phyloP scores from a whole-genome alignment of 2,888 invertebrate genomes.

The Campoplex nolae region DNA sequence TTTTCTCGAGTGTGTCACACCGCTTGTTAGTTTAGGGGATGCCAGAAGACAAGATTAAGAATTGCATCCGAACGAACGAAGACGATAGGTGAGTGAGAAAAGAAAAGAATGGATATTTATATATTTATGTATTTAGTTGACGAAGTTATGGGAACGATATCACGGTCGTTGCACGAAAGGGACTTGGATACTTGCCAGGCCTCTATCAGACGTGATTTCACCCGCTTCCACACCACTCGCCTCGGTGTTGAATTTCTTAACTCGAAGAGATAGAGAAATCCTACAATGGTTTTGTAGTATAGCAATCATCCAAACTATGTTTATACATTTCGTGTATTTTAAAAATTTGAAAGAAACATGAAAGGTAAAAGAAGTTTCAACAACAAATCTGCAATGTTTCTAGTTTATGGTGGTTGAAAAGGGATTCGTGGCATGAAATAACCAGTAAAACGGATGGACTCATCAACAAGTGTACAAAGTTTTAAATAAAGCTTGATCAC shows the following conservation, averaged over 20 bases:
- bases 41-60: slow-evolving; percentile 48
- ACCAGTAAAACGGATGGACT: neutral
- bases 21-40: slow-evolving; percentile 44
- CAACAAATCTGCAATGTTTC: neutral
- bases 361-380: neutral
- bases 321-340: neutral
- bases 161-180: slow-evolving; percentile 77
- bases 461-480: neutral
- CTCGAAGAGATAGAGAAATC: neutral
- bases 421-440: neutral
- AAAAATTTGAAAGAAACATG: neutral
- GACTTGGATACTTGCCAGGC: slow-evolving; percentile 77
- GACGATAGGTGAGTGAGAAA: slow-evolving; percentile 42
- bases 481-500: neutral
- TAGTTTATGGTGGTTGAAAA: neutral
- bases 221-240: slow-evolving; percentile 23
- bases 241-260: slow-evolving; percentile 26
- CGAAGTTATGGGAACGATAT: slow-evolving; percentile 76
- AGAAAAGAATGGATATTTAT: slow-evolving; percentile 60
- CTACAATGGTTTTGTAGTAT: neutral
- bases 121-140: slow-evolving; percentile 11
- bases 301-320: slow-evolving; percentile 3
- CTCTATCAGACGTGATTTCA: slow-evolving; percentile 45
- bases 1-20: slow-evolving; percentile 7
- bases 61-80: slow-evolving; percentile 28